Evolutionary conservation across 2,113 vertebrate species (phyloP), one percentile per base, ranked within the genome.

Genomic region (Crocuta crocuta): DNA sequence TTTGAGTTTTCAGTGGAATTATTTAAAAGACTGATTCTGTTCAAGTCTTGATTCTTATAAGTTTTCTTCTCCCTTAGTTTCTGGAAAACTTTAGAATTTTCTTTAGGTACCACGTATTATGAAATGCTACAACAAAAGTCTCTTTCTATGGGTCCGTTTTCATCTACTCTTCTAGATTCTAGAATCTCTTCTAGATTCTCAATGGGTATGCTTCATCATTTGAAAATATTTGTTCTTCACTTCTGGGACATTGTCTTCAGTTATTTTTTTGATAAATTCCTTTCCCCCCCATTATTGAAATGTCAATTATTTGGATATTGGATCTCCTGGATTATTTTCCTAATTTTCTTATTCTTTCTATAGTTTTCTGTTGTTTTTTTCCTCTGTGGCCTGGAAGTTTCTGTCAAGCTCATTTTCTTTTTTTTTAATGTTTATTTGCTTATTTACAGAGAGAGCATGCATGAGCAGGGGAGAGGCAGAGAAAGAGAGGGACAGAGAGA

Each of bases 221-320:
- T 94, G 50, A 48, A 93, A 82, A 82, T 82, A 70, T 50, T 24
- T n/a, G 28, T 79, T 95, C 10, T 81, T 89, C 7, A 95, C 39
- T 73, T 10, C 24, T 70, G 43, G 53, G 43, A 76, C 68, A 45
- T 82, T 81, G 74, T 86, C 73, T 92, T 85, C 21, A 35, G 8
- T 93, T 87, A 61, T 82, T 95, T 92, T 86, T 31, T 63, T 63
- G 74, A 83, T 33, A 76, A 87, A 26, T 88, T 95, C 33, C 19
- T 81, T 21, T 73, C 19, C 6, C 55, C 7, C 55, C 19, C 19
- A 61, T 91, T 78, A 74, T 87, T 71, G 28, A 90, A 95, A 87
- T 21, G 43, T 12, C 23, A 43, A 48, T 50, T 92, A 78, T 48
- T 93, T 95, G 17, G 13, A 70, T 71, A 4, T 88, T 73, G 12